phyloP scores from a whole-genome alignment of 2,113 vertebrate species.

The Tapirus terrestris region DNA sequence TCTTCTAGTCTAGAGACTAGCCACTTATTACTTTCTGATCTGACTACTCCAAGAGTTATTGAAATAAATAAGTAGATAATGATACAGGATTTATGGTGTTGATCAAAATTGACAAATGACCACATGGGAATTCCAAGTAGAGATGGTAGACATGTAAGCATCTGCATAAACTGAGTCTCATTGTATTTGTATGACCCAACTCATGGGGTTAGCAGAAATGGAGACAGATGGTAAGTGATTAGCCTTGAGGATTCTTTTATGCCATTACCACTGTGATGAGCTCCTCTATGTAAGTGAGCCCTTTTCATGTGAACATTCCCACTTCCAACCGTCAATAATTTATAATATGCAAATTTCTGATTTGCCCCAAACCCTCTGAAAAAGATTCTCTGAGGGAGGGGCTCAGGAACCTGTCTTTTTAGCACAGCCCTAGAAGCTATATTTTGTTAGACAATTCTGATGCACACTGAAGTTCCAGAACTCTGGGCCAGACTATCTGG shows the following conservation, averaged over 20 bases:
- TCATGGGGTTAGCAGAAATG: conserved; percentile 23
- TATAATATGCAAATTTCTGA: conserved; percentile 35
- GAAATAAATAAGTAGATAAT: conserved; percentile 39
- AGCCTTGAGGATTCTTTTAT: conserved; percentile 17
- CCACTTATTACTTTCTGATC: not conserved
- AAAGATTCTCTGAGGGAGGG: not conserved
- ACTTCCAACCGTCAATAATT: conserved; percentile 19
- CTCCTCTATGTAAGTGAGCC: conserved; percentile 28
- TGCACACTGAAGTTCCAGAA: not conserved
- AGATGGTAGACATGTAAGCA: not conserved
- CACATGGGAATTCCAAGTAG: conserved; percentile 26
- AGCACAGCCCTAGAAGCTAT: not conserved
- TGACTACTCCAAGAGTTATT: not conserved
- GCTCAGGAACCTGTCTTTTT: not conserved
- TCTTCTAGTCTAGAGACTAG: conserved; percentile 6
- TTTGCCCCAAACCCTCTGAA: not conserved
- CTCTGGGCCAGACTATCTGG: not conserved
- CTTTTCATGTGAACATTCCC: not conserved
- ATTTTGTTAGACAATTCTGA: conserved; percentile 12
- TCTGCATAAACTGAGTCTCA: conserved; percentile 27
- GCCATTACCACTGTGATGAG: not conserved
- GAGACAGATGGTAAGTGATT: conserved; percentile 35
- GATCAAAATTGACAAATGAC: conserved; percentile 46
- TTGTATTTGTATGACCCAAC: conserved; percentile 36
- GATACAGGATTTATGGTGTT: not conserved